Conservation (phyloP, 1,140 invertebrate species). For the Tetragonula clypearis region DNA sequence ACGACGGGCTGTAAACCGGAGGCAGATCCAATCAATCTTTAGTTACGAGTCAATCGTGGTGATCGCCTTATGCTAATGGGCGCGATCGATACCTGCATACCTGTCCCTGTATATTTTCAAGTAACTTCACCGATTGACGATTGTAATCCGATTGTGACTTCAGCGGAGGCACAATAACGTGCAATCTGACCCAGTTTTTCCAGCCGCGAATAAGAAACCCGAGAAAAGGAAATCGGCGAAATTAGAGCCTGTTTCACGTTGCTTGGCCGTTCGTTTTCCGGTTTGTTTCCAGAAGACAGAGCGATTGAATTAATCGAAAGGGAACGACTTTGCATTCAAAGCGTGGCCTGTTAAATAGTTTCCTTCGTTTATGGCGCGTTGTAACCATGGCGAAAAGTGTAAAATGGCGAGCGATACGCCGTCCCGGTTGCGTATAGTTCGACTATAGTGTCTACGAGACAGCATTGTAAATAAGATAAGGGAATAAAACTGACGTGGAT, state of each 20-base stretch:
- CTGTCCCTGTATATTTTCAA: not conserved
- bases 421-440: not conserved
- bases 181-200: not conserved
- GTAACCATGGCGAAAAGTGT: not conserved
- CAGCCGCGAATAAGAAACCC: not conserved
- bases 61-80: conserved; percentile 56
- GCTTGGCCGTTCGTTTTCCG: not conserved
- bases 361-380: not conserved
- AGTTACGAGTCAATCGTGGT: conserved; percentile 60
- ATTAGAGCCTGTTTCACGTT: not conserved
- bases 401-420: not conserved
- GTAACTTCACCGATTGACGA: not conserved
- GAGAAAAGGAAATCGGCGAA: not conserved
- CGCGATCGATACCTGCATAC: not conserved
- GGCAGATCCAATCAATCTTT: conserved; percentile 62
- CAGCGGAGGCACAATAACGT: too few relatives aligned
- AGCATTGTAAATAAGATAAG: not conserved
- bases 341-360: not conserved
- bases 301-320: not conserved
- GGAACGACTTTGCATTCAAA: not conserved
- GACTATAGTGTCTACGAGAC: not conserved
- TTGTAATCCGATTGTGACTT: not conserved
- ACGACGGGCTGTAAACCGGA: conserved; percentile 51
- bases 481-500: not conserved
- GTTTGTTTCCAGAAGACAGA: not conserved